These are phyloP conservation scores for Parelbella ahira DNA, from an alignment of 2,888 invertebrate species.

Conservation along the genomic window DNA sequence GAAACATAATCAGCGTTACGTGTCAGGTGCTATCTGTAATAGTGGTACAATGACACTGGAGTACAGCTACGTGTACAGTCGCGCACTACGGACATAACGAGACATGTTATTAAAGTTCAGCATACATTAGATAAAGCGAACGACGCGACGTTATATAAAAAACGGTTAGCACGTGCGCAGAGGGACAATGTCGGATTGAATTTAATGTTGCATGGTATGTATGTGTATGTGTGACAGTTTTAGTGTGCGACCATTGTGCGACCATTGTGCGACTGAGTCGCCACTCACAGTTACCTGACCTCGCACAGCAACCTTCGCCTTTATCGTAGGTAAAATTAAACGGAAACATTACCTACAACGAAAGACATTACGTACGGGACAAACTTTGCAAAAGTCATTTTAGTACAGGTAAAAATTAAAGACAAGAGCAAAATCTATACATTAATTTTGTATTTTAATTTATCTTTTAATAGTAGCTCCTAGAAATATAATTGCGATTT, in stretches of 20 bases:
- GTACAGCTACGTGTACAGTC: constrained; percentile 24
- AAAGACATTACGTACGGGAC: constrained; percentile 17
- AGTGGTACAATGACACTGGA: constrained; percentile 30
- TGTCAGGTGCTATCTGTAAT: constrained; percentile 20
- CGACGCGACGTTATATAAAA: constrained; percentile 10
- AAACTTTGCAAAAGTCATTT: not conserved
- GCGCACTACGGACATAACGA: constrained; percentile 15
- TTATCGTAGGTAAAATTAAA: constrained; percentile 47
- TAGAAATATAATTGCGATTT: too few species aligned
- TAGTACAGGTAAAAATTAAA: too few species aligned
- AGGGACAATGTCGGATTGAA: not conserved
- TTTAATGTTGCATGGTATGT: constrained; percentile 3
- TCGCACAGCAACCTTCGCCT: constrained; percentile 59
- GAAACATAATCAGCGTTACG: constrained; percentile 19
- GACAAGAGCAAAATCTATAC: too few species aligned
- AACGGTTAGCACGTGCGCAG: constrained; percentile 3
- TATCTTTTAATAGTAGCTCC: too few species aligned
- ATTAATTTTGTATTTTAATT: too few species aligned
- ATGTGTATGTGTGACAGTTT: constrained; percentile 22
- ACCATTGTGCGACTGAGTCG: constrained; percentile 32
- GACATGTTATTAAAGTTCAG: constrained; percentile 22
- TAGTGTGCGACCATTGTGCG: too few species aligned
- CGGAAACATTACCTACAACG: constrained; percentile 35
- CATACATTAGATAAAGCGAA: constrained; percentile 22
- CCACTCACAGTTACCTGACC: constrained; percentile 60